A percentile compares a stretch with the other conserved stretches of the same genome.
Conservation (phyloP, 2,888 invertebrate genomes). For the Cyaniris semiargus region DNA sequence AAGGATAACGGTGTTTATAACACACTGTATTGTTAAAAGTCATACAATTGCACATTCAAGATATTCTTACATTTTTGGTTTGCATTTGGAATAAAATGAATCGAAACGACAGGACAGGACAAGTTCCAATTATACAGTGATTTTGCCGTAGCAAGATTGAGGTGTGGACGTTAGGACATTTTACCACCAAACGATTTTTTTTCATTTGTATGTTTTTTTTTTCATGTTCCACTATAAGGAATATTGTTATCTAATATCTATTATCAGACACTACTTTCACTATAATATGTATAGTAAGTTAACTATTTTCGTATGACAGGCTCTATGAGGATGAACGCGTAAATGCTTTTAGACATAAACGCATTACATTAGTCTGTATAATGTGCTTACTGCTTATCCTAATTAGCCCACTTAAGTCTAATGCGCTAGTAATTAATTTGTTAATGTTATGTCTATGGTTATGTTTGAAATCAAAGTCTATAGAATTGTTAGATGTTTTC, state of each 20-base stretch:
- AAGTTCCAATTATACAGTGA: no score
- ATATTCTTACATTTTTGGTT: no score
- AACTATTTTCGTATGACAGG: not conserved
- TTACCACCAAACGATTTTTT: no score
- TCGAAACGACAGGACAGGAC: no score
- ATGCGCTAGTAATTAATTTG: not conserved
- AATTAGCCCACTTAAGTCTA: not conserved
- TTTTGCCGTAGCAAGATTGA: no score
- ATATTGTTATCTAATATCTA: not conserved
- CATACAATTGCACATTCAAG: no score
- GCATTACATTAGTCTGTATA: not conserved
- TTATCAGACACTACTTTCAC: not conserved
- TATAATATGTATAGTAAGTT: no score
- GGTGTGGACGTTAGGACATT: no score
- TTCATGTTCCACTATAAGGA: not conserved
- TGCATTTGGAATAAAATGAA: no score
- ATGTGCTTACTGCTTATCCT: not conserved
- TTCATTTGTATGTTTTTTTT: no score
- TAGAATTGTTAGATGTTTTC: not conserved
- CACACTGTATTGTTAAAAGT: no score
- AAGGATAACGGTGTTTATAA: no score
- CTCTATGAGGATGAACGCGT: not conserved
- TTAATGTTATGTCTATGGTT: not conserved
- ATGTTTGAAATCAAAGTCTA: not conserved
- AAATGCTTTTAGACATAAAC: constrained; percentile 21